Percentiles rank a stretch among this genome's conserved stretches.
These are phyloP conservation scores for Oikopleura dioica DNA, from an alignment of 23 tunicate genomes.

Conservation along the genomic window DNA sequence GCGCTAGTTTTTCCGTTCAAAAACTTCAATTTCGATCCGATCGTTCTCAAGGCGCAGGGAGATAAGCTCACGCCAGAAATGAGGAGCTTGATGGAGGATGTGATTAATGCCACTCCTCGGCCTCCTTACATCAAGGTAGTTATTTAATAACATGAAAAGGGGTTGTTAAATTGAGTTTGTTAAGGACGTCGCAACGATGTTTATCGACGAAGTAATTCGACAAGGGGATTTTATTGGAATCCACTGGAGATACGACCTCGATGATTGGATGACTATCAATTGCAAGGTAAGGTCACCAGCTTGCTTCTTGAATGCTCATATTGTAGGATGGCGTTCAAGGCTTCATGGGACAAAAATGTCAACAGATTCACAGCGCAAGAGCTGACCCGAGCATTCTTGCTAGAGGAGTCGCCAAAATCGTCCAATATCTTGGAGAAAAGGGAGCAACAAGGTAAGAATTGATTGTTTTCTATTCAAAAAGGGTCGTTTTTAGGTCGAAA, in stretches of 20 bases:
- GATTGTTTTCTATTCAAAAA: no score
- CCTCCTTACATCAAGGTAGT: neutral
- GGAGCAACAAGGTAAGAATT: constrained; percentile 10
- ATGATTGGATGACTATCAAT: neutral
- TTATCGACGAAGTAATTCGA: constrained; percentile 8
- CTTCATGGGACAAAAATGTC: constrained; percentile 1
- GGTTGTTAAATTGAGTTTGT: no score
- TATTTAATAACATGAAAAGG: no score
- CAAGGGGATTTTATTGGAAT: constrained; percentile 2
- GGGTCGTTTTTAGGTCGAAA: no score
- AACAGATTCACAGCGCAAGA: neutral
- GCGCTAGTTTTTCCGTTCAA: neutral
- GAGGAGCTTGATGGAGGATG: neutral
- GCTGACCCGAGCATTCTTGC: neutral
- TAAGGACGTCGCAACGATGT: constrained; percentile 8
- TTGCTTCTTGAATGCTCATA: neutral
- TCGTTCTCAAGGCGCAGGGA: neutral
- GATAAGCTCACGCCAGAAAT: neutral
- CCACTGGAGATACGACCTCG: neutral
- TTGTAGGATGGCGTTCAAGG: neutral
- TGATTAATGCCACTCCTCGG: neutral
- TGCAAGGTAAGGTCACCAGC: neutral
- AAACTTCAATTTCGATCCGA: neutral
- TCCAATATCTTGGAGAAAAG: neutral
- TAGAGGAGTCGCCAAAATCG: neutral